Evolutionary conservation across 2,113 vertebrate species (phyloP).

Genomic region (Anhinga rufa): DNA sequence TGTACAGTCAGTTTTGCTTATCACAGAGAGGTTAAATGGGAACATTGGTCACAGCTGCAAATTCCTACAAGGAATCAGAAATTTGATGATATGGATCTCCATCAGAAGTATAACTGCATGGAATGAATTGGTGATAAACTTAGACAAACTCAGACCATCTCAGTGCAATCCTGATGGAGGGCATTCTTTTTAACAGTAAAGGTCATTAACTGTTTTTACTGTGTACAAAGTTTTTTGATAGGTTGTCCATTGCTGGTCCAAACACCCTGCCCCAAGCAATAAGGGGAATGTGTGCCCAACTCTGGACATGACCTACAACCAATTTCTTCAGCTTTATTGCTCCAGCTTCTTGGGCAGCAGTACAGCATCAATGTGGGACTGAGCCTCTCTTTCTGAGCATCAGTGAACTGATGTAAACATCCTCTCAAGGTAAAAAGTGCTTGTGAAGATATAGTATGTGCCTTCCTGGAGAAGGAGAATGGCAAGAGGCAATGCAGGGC

Average conservation of each 20-base stretch:
- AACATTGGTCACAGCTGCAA: not conserved
- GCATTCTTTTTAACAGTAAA: not conserved
- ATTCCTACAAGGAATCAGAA: not conserved
- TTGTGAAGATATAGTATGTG: fast-evolving
- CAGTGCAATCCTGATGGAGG: not conserved
- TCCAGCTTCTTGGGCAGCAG: not conserved
- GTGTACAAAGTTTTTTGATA: not conserved
- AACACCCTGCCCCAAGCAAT: not conserved
- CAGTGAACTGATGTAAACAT: not conserved
- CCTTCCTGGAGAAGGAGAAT: not conserved
- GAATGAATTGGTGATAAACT: not conserved
- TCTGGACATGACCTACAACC: not conserved
- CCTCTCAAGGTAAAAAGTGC: not conserved
- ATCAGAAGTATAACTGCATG: not conserved
- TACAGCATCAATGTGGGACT: not conserved
- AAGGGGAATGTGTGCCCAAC: not conserved
- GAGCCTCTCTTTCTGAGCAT: not conserved
- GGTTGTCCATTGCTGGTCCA: not conserved
- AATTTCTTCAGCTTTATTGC: not conserved
- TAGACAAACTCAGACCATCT: not conserved
- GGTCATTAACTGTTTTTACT: not conserved
- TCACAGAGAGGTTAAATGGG: not conserved
- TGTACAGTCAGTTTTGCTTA: not conserved
- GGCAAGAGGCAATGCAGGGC: not conserved
- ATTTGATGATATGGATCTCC: not conserved